Conservation (phyloP, 2,888 invertebrate genomes). For the Leucoptera coffeella region DNA sequence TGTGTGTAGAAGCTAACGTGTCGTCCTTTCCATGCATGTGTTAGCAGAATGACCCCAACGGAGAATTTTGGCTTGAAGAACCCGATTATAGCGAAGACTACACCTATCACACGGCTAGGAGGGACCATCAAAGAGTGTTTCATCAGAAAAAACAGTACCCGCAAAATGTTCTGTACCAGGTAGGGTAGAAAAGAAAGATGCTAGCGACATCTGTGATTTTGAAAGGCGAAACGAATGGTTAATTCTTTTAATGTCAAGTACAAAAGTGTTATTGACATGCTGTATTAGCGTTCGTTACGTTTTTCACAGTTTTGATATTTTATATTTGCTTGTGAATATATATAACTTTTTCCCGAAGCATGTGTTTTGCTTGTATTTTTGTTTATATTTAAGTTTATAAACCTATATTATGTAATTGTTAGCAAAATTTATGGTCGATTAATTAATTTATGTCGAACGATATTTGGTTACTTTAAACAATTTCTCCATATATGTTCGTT, state of each 20-base stretch:
- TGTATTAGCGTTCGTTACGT: not conserved
- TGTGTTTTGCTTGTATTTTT: too few relatives aligned
- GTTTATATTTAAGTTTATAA: too few relatives aligned
- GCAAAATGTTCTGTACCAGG: constrained; percentile 48
- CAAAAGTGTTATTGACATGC: too few relatives aligned
- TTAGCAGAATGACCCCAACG: constrained; percentile 27
- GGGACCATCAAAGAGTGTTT: constrained; percentile 38
- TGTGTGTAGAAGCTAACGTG: constrained; percentile 28
- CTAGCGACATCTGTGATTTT: constrained; percentile 7
- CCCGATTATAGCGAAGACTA: constrained; percentile 45
- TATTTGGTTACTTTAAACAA: too few relatives aligned
- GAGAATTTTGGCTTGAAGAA: constrained; percentile 37
- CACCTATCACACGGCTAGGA: constrained; percentile 46
- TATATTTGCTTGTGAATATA: too few relatives aligned
- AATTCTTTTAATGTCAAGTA: too few relatives aligned
- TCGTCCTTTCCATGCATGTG: constrained; percentile 25
- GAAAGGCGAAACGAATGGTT: constrained; percentile 7
- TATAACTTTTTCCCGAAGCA: too few relatives aligned
- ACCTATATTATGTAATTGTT: too few relatives aligned
- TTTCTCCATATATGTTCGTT: too few relatives aligned
- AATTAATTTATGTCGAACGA: too few relatives aligned
- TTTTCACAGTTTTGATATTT: not conserved
- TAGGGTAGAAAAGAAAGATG: too few relatives aligned
- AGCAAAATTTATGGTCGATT: too few relatives aligned
- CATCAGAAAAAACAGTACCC: constrained; percentile 49